Evolutionary conservation across 2,888 invertebrate species (phyloP).

Genomic region (Oithona nana): DNA sequence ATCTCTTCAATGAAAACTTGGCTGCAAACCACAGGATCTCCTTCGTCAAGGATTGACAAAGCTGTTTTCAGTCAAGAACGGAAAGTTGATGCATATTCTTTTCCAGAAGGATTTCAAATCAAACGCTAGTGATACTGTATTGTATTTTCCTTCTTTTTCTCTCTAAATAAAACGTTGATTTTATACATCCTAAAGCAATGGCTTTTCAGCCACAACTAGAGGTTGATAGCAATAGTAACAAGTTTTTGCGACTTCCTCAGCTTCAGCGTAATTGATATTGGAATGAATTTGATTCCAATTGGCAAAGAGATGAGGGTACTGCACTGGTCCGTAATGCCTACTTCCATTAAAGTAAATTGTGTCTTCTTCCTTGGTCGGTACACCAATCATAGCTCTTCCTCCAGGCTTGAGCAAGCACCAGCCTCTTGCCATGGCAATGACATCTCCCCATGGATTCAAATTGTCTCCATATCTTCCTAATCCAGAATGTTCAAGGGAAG

Average conservation of each 20-base stretch:
- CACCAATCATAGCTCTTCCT: slow-evolving; percentile 7
- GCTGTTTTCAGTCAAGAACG: neutral
- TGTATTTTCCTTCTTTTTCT: no score
- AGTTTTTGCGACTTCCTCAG: neutral
- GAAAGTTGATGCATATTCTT: no score
- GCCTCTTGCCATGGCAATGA: neutral
- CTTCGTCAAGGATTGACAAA: neutral
- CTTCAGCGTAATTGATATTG: neutral
- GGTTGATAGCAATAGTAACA: slow-evolving; percentile 13
- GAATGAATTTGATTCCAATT: slow-evolving; percentile 10
- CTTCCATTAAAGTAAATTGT: neutral
- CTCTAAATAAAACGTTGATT: no score
- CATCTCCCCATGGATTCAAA: slow-evolving; percentile 15
- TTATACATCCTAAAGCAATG: no score
- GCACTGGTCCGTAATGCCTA: neutral
- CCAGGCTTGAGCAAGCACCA: slow-evolving; percentile 10
- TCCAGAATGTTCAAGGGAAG: slow-evolving; percentile 12
- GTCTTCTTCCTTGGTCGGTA: neutral
- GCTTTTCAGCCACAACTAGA: neutral
- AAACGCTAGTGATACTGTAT: no score
- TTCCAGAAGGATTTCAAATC: no score
- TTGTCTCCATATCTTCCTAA: slow-evolving; percentile 8
- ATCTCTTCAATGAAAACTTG: slow-evolving; percentile 25
- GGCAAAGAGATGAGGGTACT: slow-evolving; percentile 5
- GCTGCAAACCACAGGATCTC: neutral